These are phyloP conservation scores for Mizuhopecten yessoensis DNA, from an alignment of 1,140 invertebrate species.

Conservation along the genomic window DNA sequence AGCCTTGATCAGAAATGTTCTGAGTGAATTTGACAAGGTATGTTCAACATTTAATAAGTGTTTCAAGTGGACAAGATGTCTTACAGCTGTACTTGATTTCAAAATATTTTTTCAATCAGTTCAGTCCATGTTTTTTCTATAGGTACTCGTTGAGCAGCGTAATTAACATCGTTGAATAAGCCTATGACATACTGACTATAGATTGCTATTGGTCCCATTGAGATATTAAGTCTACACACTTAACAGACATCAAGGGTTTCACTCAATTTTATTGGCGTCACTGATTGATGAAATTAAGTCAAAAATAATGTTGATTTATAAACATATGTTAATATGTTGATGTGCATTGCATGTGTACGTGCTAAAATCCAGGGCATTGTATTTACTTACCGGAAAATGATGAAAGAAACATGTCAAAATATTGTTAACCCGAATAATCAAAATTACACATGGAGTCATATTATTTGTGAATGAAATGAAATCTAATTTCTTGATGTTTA, in stretches of 20 bases:
- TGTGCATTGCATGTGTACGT: neutral
- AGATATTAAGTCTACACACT: conserved; percentile 28
- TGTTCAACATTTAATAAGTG: neutral
- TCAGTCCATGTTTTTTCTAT: neutral
- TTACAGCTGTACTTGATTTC: neutral
- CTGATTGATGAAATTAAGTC: neutral
- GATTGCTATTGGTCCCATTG: neutral
- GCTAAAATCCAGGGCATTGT: neutral
- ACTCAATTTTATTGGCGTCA: neutral
- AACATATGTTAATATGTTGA: neutral
- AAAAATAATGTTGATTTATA: neutral
- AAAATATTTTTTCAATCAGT: neutral
- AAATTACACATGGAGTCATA: neutral
- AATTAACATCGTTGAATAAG: conserved; percentile 2
- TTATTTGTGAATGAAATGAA: conserved; percentile 35
- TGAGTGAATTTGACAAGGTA: neutral
- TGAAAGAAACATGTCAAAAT: neutral
- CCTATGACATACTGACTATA: neutral
- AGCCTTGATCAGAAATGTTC: conserved; percentile 26
- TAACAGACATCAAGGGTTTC: neutral
- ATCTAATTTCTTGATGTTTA: neutral
- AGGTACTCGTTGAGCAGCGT: neutral
- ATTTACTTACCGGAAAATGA: neutral
- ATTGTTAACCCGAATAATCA: neutral
- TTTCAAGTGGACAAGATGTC: neutral